Evolutionary conservation across 2,888 invertebrate genomes (phyloP).

Genomic region (Lasioglossum morio): DNA sequence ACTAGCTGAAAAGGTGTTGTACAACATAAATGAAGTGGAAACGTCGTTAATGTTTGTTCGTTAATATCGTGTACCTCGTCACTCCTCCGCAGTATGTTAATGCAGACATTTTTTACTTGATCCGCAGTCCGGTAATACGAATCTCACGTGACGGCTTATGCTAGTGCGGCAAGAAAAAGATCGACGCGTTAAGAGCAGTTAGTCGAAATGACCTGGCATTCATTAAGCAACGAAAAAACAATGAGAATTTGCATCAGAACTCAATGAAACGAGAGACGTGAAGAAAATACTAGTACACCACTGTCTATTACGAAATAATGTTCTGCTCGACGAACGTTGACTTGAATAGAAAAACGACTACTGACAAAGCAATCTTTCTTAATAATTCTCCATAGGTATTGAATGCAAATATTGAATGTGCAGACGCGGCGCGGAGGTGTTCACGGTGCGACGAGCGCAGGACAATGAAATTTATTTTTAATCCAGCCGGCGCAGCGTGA

Average conservation of each 20-base stretch:
- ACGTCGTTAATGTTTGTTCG: not conserved
- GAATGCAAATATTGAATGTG: conserved; percentile 8
- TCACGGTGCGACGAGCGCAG: not conserved
- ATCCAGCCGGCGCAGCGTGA: not conserved
- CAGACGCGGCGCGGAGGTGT: not conserved
- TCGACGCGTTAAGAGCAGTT: not conserved
- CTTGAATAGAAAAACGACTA: not conserved
- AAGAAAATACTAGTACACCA: not conserved
- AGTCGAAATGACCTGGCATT: not conserved
- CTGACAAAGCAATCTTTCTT: conserved; percentile 21
- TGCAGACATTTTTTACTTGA: not conserved
- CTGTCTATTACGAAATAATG: conserved; percentile 14
- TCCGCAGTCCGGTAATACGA: not conserved
- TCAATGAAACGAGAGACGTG: not conserved
- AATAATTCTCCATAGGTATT: conserved; percentile 10
- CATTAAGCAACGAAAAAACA: not conserved
- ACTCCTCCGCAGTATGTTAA: not conserved
- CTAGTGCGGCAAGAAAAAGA: not conserved
- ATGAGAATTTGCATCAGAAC: not conserved
- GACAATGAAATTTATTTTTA: conserved; percentile 33
- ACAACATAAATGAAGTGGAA: not conserved
- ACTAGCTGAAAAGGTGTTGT: no score
- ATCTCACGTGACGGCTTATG: not conserved
- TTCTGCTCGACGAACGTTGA: not conserved
- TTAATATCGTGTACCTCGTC: not conserved